Base-by-base conservation (phyloP, 1,140 invertebrate genomes). In the Rhagoletis zephyria region DNA sequence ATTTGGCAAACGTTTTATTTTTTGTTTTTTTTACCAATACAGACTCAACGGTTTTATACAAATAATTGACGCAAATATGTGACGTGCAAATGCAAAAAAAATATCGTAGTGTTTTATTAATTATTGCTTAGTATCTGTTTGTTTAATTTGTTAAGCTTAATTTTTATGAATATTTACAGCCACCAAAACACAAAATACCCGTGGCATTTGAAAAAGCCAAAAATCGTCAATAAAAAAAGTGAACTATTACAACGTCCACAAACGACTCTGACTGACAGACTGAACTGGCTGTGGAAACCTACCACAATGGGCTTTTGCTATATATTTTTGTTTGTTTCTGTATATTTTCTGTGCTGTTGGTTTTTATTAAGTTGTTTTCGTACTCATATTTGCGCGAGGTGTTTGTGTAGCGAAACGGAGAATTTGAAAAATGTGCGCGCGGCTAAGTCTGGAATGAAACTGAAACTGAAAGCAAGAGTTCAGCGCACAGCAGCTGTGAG, bases 401-500 rank as follows among this genome's bases (percentile, higher is more conserved):
- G 70, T 7, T 3, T 14, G 70, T 45, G 48, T 61, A 63, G 59
- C 85, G 19, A 85, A 60, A 30, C 85, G 16, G 40, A 42, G 85
- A 30, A 86, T 86, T 86, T 48, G 40, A 56, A 81, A 81, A 81
- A 64, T 64, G 85, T 48, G 85, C 61, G 59, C 85, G 60, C 85
- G 56, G 14, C 61, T 42, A 86, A 61, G 85, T 61, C 85, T 86
- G 85, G 61, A 86, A 86, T 61, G 85, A 86, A 86, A 86, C 61
- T 85, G 81, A 85, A 85, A 85, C 14, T 86, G 85, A 86, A 86
- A 86, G 85, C 85, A 86, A 61, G 42, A 86, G 59, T 86, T 86
- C 59, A 64, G 59, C 59, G 85, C 61, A 61, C 30, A 86, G 85
- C 60, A 61, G 85, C 85, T 86, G 85, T 61, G 59, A 63, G 59